Percentiles rank a stretch among this genome's conserved stretches.
Conservation (phyloP, 2,113 vertebrate species). For the Pituophis catenifer region DNA sequence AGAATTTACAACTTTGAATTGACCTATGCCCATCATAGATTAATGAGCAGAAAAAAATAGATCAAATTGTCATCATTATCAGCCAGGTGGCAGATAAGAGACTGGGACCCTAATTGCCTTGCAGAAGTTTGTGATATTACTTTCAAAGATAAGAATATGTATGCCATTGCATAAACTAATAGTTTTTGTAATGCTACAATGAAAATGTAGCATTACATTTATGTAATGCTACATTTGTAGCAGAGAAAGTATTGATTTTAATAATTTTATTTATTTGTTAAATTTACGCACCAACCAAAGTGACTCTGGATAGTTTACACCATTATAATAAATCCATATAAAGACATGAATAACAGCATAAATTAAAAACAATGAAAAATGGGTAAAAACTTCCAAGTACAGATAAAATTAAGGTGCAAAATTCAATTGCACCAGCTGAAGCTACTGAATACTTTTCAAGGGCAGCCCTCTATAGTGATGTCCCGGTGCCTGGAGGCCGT, state of each 20-base stretch:
- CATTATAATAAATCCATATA: neutral
- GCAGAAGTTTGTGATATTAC: neutral
- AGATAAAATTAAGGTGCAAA: neutral
- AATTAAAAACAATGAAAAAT: neutral
- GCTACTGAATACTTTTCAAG: neutral
- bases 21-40: neutral
- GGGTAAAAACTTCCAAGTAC: neutral
- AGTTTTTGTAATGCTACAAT: neutral
- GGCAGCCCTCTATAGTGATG: neutral
- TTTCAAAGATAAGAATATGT: neutral
- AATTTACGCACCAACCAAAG: neutral
- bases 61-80: neutral
- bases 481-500: too few species aligned
- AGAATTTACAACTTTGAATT: neutral
- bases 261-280: neutral
- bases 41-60: neutral
- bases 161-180: neutral
- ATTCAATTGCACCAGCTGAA: neutral
- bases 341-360: neutral
- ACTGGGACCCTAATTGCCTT: neutral
- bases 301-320: too few species aligned
- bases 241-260: neutral
- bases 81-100: neutral
- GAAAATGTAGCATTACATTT: neutral
- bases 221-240: too few species aligned